A percentile compares a stretch with the other conserved stretches of the same genome.
Conservation (phyloP, 2,797 vertebrate genomes). For the Protosalanx chinensis region DNA sequence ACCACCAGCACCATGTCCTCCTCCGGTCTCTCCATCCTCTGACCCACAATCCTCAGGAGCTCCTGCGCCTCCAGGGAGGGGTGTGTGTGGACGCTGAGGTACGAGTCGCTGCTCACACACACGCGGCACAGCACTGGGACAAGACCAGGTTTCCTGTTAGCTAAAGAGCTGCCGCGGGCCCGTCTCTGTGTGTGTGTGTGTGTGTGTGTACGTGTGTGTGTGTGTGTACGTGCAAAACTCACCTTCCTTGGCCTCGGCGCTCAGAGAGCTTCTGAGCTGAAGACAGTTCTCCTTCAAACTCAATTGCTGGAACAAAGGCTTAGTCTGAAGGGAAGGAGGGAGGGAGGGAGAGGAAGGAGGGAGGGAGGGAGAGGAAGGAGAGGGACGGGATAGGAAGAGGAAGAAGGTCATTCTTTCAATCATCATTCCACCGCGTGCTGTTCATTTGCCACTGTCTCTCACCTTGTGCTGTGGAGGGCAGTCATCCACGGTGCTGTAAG, state of each 20-base stretch:
- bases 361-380: conserved; percentile 11
- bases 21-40: conserved; percentile 14
- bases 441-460: neutral
- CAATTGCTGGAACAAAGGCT: conserved; percentile 89
- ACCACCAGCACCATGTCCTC: conserved; percentile 17
- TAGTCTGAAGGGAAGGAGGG: conserved; percentile 74
- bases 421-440: neutral
- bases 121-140: conserved; percentile 87
- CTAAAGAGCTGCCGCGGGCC: neutral
- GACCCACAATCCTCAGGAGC: conserved; percentile 16
- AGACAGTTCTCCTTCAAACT: conserved; percentile 94
- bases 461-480: conserved; percentile 95
- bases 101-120: conserved; percentile 90
- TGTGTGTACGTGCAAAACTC: conserved; percentile 51
- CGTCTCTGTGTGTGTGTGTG: neutral
- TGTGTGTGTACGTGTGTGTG: neutral
- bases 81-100: conserved; percentile 87
- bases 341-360: conserved; percentile 28
- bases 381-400: neutral
- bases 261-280: conserved; percentile 76
- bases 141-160: neutral
- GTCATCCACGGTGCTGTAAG: conserved; percentile 92
- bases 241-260: conserved; percentile 87
- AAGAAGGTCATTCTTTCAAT: neutral
- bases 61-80: conserved; percentile 72